Base-by-base conservation (phyloP, 2,888 invertebrate species). In the Hypsopygia costalis region DNA sequence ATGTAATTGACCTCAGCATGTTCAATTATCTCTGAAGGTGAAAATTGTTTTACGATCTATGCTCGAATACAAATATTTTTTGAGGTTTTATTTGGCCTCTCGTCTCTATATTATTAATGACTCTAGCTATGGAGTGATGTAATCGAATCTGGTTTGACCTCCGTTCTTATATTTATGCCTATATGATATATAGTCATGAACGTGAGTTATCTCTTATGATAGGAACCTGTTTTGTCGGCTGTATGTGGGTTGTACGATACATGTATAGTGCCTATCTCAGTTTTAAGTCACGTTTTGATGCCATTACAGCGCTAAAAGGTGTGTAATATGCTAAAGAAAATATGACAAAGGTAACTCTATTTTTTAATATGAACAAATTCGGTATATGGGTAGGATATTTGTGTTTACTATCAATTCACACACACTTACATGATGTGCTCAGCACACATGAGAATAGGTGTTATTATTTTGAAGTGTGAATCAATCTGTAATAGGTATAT, bases 151-250 rank as follows among this genome's bases (percentile, higher is more conserved):
- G 49, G 55, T 50, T 50, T 62, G 78, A 78, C 73, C 75, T 79
- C 73, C 56, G 52, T 46, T 48, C 47, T 47, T 56, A 46, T 46
- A 37, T 4, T 31, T 11, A n/a, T n/a, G n/a, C n/a, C n/a, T n/a
- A 30, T 30, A 27, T 36, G 4, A 11, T 21, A 31, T 32, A 32
- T 12, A 10, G 27, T 27, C 22, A 33, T 12, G 32, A 9, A 20
- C 62, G 49, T 60, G 56, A 62, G 67, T 70, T 72, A 74, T 76
- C 65, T 69, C 54, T 41, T 37, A 34, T 40, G 29, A 52, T 52
- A 50, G 62, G 62, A 78, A 78, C 78, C 78, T 59, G 78, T 78
- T 78, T 59, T 37, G 55, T 40, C 46, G 45, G 49, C 53, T 46
- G 32, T 49, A 53, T 55, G 61, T 66, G 58, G 62, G 58, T 53